A percentile compares a stretch with the other conserved stretches of the same genome.
phyloP scores from a whole-genome alignment of 2,888 invertebrate genomes.

The Notocelia uddmanniana region DNA sequence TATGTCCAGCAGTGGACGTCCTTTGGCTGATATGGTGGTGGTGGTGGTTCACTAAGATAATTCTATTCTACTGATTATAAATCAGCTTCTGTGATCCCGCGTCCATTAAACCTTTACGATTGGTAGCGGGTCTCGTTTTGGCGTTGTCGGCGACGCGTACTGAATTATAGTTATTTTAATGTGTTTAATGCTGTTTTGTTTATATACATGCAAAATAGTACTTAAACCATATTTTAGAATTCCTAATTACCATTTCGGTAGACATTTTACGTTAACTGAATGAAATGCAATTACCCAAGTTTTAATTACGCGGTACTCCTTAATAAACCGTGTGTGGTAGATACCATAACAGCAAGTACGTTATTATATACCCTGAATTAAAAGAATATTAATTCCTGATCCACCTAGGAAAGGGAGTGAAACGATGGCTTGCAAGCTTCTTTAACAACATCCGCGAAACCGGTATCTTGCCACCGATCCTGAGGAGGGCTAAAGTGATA shows the following conservation, averaged over 20 bases:
- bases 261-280: neutral
- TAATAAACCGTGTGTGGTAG: too few relatives aligned
- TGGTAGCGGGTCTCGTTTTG: slow-evolving; percentile 59
- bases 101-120: slow-evolving; percentile 68
- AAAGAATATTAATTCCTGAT: too few relatives aligned
- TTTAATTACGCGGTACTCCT: neutral
- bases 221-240: slow-evolving; percentile 1
- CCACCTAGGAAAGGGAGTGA: too few relatives aligned
- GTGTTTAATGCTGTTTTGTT: slow-evolving; percentile 41
- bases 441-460: too few relatives aligned
- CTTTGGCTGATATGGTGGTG: too few relatives aligned
- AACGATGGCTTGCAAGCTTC: too few relatives aligned
- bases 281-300: neutral
- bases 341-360: too few relatives aligned
- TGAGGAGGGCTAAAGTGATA: too few relatives aligned
- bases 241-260: neutral
- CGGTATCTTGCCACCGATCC: too few relatives aligned
- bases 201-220: slow-evolving; percentile 17
- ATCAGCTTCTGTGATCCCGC: slow-evolving; percentile 7
- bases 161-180: slow-evolving; percentile 63
- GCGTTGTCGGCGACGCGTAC: slow-evolving; percentile 57
- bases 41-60: too few relatives aligned
- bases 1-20: too few relatives aligned
- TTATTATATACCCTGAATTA: too few relatives aligned
- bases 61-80: slow-evolving; percentile 19